Base-by-base conservation (phyloP, 2,888 invertebrate species). In the Diploptera punctata region DNA sequence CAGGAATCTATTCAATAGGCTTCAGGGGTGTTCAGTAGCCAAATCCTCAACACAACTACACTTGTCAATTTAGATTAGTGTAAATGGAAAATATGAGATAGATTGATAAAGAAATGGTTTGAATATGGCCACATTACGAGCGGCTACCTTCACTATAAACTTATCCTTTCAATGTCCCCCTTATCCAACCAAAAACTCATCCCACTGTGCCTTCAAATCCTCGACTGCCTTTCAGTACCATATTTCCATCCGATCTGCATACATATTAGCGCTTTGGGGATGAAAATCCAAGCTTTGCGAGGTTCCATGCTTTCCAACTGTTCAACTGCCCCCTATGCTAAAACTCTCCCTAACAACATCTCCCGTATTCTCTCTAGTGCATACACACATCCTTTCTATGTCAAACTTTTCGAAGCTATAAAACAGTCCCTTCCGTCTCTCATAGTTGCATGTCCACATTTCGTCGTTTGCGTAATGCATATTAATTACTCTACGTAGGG, bases 211-310 rank as follows among this genome's bases (percentile, higher is more conserved):
- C 54, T 54, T 10, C 26, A 21, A 19, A 57, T 62, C 33, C 44
- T 26, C 26, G 71, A 73, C 38, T 69, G 73, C 65, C 65, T 65
- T 65, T 29, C 57, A 38, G 21, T 38, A 24, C 49, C 57, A 54
- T 49, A 68, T 68, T 68, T 68, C 68, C 68, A 68, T 68, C 57
- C 68, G 54, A 68, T 68, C 68, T 68, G 68, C 68, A 68, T 68
- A 57, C 57, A 68, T 68, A 68, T 68, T 68, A 68, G 68, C 33
- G 68, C 57, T 43, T 57, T 54, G 68, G 52, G 52, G 54, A 57
- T 57, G 57, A 57, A 57, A 57, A 57, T n/a, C 29, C 57, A 57
- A 57, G 57, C 31, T 57, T 31, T 57, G 29, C 57, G 29, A n/a
- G 57, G 29, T 57, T 29, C 57, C 24, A 13, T 24, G 52, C 24